Conservation (phyloP, 2,113 vertebrate genomes). For the Pipa parva region DNA sequence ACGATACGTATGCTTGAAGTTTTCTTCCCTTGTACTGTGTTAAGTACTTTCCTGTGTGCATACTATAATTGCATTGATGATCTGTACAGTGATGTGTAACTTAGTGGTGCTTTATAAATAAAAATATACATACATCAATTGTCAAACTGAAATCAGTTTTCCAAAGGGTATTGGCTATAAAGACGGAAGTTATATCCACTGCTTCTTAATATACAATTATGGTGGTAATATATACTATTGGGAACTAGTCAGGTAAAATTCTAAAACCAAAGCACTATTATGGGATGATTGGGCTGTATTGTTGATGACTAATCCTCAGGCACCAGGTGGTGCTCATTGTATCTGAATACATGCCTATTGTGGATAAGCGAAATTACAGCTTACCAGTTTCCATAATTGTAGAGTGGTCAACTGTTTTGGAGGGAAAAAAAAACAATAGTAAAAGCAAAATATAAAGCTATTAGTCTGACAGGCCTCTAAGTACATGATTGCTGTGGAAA, state of each 20-base stretch:
- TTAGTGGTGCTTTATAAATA: too few relatives aligned
- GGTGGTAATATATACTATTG: conserved; percentile 44
- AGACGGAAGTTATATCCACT: conserved; percentile 45
- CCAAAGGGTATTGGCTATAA: too few relatives aligned
- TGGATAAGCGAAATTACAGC: neutral
- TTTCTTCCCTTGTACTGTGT: too few relatives aligned
- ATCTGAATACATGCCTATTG: neutral
- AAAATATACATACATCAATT: too few relatives aligned
- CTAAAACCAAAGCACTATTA: conserved; percentile 47
- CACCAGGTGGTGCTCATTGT: neutral
- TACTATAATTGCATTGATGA: too few relatives aligned
- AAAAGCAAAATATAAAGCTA: neutral
- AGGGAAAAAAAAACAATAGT: neutral
- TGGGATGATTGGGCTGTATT: conserved; percentile 42
- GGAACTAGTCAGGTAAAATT: conserved; percentile 41
- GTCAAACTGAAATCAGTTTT: too few relatives aligned
- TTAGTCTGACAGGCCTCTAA: too few relatives aligned
- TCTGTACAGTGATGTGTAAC: too few relatives aligned
- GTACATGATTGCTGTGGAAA: too few relatives aligned
- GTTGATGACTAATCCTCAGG: conserved; percentile 41
- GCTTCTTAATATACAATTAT: conserved; percentile 45
- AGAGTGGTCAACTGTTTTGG: neutral
- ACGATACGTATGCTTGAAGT: too few relatives aligned
- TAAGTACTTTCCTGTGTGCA: too few relatives aligned
- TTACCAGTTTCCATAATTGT: neutral